A percentile compares a stretch with the other conserved stretches of the same genome.
phyloP scores from a whole-genome alignment of 2,797 vertebrate genomes.

The Chiroxiphia lanceolata region DNA sequence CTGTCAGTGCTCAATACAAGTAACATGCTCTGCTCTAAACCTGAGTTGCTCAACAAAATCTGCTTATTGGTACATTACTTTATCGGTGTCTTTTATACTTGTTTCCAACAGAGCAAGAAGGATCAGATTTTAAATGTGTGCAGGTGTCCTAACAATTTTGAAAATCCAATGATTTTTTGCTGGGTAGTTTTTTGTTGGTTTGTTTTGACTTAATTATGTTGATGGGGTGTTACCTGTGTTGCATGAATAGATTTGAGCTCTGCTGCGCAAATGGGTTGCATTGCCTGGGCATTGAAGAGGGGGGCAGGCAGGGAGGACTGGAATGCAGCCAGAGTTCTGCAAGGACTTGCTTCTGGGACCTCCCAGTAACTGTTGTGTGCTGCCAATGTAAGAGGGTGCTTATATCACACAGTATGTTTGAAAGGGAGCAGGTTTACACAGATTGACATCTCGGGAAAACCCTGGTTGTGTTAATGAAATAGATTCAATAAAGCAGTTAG shows the following conservation, averaged over 20 bases:
- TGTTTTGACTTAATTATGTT: background rate
- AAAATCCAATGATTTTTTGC: accelerated
- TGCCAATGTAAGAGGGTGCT: background rate
- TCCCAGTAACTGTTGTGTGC: background rate
- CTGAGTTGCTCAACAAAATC: background rate
- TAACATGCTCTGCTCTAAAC: background rate
- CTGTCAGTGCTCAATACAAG: background rate
- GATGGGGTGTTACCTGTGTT: background rate
- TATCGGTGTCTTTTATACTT: background rate
- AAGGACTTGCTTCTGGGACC: background rate
- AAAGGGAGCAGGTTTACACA: background rate
- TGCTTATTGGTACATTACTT: background rate
- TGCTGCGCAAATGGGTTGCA: background rate
- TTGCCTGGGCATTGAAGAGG: background rate
- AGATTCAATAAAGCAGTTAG: background rate
- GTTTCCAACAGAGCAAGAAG: background rate
- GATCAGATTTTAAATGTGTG: background rate
- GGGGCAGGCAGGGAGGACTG: accelerated
- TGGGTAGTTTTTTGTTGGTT: background rate
- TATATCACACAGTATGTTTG: background rate
- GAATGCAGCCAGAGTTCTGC: background rate
- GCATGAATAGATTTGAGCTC: background rate
- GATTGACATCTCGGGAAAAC: background rate
- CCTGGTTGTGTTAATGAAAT: background rate
- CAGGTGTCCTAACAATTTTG: background rate